Evolutionary conservation across 1,140 invertebrate species (phyloP), one percentile per base, ranked within the genome.

Genomic region (Cyclina sinensis): DNA sequence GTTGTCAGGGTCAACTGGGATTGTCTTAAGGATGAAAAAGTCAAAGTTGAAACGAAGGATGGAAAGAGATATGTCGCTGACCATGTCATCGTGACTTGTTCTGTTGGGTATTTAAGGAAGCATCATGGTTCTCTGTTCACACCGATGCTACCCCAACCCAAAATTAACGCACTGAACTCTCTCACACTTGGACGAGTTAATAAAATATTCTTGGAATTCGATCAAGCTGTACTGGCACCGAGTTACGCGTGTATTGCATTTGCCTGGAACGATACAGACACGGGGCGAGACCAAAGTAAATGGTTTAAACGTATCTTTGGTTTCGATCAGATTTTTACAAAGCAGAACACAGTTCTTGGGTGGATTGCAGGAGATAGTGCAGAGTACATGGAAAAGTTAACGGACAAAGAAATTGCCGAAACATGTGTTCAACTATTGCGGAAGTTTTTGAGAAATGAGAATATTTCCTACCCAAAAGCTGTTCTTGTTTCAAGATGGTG

Each of bases 281-380:
- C 32, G 18, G 54, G 30, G 14, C 9, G 30, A 54, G 18, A 21
- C 18, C 27, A 30, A 59, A 14, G 16, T 16, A n/a, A 35, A n/a
- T 81, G 78, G 78, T 81, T 24, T 51, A 81, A 59, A 59, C 18
- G 78, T n/a, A 81, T 81, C 9, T 73, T 84, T 54, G 82, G 82
- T 43, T 73, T 84, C 14, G 82, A 84, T 21, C 62, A 70, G 30
- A 65, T 84, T 14, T 70, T 73, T n/a, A 84, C 62, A 3, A 84
- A 84, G 43, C 27, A 46, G 24, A 84, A 84, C 27, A 73, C 68
- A 0, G 11, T 84, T 48, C 24, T 84, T 48, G 82, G 39, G 0
- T 84, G 82, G 82, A 37, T 84, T 16, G 14, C 82, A 18, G 82
- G 82, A 2, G 82, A 84, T 24, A 62, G 43, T 48, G 82, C 82